Evolutionary conservation across 2,888 invertebrate genomes (phyloP).

Genomic region (Andrena bucephala): DNA sequence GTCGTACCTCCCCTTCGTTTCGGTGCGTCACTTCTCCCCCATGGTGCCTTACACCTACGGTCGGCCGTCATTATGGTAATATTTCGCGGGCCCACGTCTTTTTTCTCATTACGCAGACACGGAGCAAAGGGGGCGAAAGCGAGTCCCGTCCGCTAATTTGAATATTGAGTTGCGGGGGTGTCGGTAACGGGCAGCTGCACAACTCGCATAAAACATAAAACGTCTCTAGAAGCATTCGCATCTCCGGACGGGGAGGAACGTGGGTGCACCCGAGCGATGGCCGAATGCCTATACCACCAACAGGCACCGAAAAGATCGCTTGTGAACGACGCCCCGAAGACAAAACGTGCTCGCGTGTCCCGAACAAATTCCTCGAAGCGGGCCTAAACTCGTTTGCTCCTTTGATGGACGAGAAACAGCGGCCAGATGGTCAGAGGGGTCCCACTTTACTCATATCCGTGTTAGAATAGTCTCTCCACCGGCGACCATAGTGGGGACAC

Average conservation of each 20-base stretch:
- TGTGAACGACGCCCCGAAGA: constrained; percentile 71
- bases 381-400: constrained; percentile 65
- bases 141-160: constrained; percentile 80
- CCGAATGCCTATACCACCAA: constrained; percentile 56
- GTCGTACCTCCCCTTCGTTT: constrained; percentile 11
- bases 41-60: constrained; percentile 59
- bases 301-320: constrained; percentile 59
- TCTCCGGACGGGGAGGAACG: constrained; percentile 57
- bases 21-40: constrained; percentile 14
- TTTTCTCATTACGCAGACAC: constrained; percentile 75
- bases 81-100: constrained; percentile 67
- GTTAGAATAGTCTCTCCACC: neutral
- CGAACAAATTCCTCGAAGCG: constrained; percentile 64
- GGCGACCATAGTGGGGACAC: neutral
- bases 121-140: constrained; percentile 56
- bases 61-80: constrained; percentile 73
- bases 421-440: constrained; percentile 47
- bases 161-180: constrained; percentile 84
- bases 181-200: constrained; percentile 82
- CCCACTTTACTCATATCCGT: constrained; percentile 33
- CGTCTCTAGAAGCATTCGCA: constrained; percentile 78
- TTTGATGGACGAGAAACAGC: constrained; percentile 63
- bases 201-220: constrained; percentile 82
- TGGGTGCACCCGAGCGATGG: constrained; percentile 61
- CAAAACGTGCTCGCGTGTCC: constrained; percentile 72